Conservation (phyloP, 2,797 vertebrate genomes). For the Anguilla marmorata region DNA sequence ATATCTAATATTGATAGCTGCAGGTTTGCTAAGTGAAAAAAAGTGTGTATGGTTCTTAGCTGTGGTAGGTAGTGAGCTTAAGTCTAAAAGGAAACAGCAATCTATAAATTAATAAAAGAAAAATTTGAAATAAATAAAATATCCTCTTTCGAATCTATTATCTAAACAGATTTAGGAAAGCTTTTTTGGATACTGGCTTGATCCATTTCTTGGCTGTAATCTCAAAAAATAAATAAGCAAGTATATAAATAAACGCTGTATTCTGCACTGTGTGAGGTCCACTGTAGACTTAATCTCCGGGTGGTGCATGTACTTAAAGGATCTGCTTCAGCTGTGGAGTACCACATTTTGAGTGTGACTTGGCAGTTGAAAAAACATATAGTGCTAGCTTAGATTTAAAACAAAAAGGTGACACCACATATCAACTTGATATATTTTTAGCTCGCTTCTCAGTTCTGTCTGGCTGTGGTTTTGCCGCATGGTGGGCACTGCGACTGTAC, state of each 20-base stretch:
- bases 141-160: no score
- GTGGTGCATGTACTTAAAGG: neutral
- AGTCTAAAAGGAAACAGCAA: no score
- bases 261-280: neutral
- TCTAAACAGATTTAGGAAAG: no score
- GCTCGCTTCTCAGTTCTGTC: neutral
- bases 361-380: neutral
- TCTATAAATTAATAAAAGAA: no score
- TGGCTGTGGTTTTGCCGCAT: neutral
- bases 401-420: neutral
- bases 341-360: neutral
- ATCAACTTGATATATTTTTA: neutral
- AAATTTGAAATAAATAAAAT: no score
- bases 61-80: no score
- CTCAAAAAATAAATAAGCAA: no score
- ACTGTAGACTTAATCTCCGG: neutral
- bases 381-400: neutral
- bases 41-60: no score
- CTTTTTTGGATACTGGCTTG: no score
- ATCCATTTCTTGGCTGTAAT: no score
- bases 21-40: no score
- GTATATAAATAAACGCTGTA: neutral
- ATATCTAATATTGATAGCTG: neutral
- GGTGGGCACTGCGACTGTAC: neutral
- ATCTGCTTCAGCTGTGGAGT: neutral